Conservation (phyloP, 2,797 vertebrate species). For the Adrianichthys oophorus region DNA sequence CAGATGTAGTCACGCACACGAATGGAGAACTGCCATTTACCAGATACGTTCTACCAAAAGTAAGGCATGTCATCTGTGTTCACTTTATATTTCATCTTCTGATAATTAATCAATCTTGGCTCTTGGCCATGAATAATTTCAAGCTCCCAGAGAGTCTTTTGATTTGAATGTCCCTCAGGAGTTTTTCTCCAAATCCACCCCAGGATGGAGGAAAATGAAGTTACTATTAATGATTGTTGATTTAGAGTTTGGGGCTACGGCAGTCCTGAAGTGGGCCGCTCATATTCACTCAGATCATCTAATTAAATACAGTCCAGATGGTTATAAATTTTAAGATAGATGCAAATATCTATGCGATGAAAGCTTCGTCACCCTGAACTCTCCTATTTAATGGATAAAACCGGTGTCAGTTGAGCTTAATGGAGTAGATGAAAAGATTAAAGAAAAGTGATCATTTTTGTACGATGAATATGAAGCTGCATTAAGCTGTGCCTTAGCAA, state of each 20-base stretch:
- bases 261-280: background rate
- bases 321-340: background rate
- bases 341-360: background rate
- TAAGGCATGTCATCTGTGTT: conserved; percentile 9
- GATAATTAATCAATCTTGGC: conserved; percentile 9
- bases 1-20: background rate
- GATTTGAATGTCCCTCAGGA: conserved; percentile 16
- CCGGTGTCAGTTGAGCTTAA: background rate
- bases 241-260: background rate
- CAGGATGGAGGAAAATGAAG: conserved; percentile 7
- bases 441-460: background rate
- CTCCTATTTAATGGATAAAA: too few species aligned
- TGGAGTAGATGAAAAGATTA: background rate
- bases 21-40: conserved; percentile 4
- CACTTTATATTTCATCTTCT: conserved; percentile 5
- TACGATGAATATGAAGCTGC: background rate
- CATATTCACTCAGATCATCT: background rate
- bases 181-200: conserved; percentile 16
- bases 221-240: background rate
- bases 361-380: background rate
- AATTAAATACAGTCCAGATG: background rate
- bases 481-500: too few species aligned
- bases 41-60: conserved; percentile 3
- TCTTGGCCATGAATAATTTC: conserved; percentile 12
- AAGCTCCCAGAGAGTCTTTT: conserved; percentile 12